phyloP scores from a whole-genome alignment of 2,888 invertebrate species.

The Parnassius glacialis region DNA sequence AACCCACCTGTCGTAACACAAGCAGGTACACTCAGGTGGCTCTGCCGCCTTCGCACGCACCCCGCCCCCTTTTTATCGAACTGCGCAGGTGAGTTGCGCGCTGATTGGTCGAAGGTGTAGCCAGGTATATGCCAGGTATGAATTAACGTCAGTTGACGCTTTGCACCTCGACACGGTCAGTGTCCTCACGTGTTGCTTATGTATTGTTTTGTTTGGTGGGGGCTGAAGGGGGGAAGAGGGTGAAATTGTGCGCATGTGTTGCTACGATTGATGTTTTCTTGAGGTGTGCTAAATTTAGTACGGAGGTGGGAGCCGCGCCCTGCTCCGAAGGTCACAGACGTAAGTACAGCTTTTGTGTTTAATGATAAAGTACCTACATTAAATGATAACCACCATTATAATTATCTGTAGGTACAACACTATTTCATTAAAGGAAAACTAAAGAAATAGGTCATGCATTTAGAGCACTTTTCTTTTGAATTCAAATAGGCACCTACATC shows the following conservation, averaged over 20 bases:
- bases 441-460: no score
- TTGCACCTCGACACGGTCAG: constrained; percentile 25
- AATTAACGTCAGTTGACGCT: constrained; percentile 37
- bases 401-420: no score
- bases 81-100: constrained; percentile 79
- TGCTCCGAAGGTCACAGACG: constrained; percentile 43
- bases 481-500: no score
- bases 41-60: constrained; percentile 48
- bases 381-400: no score
- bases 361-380: no score
- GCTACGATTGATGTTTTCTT: constrained; percentile 77
- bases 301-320: constrained; percentile 67
- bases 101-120: constrained; percentile 66
- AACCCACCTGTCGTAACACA: constrained; percentile 46
- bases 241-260: constrained; percentile 75
- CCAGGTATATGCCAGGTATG: constrained; percentile 63
- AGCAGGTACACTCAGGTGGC: constrained; percentile 64
- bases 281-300: constrained; percentile 77
- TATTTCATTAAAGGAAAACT: no score
- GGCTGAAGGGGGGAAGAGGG: constrained; percentile 32
- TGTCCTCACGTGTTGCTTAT: constrained; percentile 32
- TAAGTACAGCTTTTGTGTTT: background rate
- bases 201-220: constrained; percentile 30
- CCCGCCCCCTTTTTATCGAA: constrained; percentile 74
- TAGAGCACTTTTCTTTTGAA: no score